A percentile compares a stretch with the other conserved stretches of the same genome.
phyloP scores from a whole-genome alignment of 1,140 invertebrate species.

The Amyelois transitella region DNA sequence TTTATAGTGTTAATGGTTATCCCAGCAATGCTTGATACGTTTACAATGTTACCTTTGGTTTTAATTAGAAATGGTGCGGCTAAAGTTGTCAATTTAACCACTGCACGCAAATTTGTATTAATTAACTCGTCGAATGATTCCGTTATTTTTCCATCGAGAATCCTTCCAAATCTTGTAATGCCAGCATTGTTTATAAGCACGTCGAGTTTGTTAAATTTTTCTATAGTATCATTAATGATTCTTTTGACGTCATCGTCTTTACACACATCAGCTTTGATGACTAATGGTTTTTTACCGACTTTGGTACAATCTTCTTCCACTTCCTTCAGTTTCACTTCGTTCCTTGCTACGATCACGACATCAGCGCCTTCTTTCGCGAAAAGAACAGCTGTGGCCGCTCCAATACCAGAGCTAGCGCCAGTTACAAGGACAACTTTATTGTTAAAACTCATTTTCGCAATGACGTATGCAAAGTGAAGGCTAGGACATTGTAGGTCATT shows the following conservation, averaged over 20 bases:
- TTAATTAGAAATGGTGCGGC: constrained; percentile 84
- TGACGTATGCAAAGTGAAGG: neutral
- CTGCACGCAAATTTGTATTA: constrained; percentile 79
- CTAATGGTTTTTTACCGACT: constrained; percentile 50
- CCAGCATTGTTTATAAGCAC: constrained; percentile 84
- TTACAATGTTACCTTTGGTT: no score
- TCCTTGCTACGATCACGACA: constrained; percentile 14
- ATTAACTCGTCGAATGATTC: constrained; percentile 78
- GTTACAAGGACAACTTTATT: neutral
- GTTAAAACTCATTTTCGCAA: neutral
- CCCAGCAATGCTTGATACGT: constrained; percentile 88
- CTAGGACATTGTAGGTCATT: no score
- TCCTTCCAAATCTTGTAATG: constrained; percentile 75
- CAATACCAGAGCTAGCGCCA: neutral
- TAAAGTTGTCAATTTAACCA: constrained; percentile 80
- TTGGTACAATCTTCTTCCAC: constrained; percentile 76
- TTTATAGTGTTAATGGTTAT: constrained; percentile 50
- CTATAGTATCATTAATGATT: constrained; percentile 74
- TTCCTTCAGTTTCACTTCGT: constrained; percentile 75
- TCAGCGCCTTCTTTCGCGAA: constrained; percentile 12
- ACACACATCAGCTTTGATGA: constrained; percentile 76
- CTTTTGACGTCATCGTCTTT: constrained; percentile 76
- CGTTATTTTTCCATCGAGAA: constrained; percentile 80
- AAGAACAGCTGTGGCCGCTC: neutral
- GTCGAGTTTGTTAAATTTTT: constrained; percentile 77